Percentiles rank a stretch among this genome's conserved stretches.
Conservation (phyloP, 2,113 vertebrate genomes). For the Thermophis baileyi region DNA sequence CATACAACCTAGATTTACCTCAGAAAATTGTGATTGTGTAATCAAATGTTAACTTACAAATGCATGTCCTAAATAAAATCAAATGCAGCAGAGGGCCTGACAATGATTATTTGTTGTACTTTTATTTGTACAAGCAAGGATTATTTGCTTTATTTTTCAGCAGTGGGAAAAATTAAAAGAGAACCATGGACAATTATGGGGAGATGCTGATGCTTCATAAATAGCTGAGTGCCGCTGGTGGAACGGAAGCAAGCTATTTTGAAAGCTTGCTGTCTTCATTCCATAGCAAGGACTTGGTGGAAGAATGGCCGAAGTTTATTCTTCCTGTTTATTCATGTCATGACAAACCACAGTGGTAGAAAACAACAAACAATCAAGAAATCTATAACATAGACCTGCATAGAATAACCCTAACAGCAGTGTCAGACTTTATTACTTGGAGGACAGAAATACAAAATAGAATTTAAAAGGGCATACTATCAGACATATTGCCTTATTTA, state of each 20-base stretch:
- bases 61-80: background rate
- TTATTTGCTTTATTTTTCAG: background rate
- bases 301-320: background rate
- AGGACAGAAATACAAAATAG: too few relatives aligned
- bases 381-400: background rate
- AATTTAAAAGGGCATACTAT: too few relatives aligned
- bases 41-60: background rate
- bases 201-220: background rate
- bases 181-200: background rate
- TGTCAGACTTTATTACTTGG: too few relatives aligned
- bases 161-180: background rate
- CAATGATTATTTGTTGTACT: background rate
- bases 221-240: background rate
- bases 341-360: background rate
- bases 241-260: background rate
- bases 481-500: background rate
- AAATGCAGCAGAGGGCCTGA: fast-evolving
- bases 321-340: background rate
- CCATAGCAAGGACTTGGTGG: background rate
- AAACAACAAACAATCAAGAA: background rate
- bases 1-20: fast-evolving
- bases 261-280: background rate
- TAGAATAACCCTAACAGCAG: background rate
- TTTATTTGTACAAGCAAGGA: background rate
- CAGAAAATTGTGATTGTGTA: background rate